Base-by-base conservation (phyloP, 1,140 invertebrate species). In the Drosophila rufa region DNA sequence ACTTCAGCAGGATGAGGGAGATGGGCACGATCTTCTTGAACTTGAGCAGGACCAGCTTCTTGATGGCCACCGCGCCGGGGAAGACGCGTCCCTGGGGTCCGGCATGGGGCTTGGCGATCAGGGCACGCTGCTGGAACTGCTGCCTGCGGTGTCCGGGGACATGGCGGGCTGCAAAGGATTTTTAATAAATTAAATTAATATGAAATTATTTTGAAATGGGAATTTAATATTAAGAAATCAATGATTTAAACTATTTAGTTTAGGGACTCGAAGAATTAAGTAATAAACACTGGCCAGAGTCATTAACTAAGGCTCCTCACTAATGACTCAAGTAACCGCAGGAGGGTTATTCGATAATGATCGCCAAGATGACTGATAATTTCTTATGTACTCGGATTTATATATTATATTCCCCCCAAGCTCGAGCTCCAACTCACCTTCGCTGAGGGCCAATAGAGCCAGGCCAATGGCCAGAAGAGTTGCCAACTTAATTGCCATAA, bases 21-120 rank as follows among this genome's bases (percentile, higher is more conserved):
- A 92, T 92, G 43, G 91, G 91, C 12, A 92, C 82, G 48, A 92
- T 92, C 47, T 92, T 92, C 65, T 92, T 92, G 80, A 92, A 92
- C 62, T 92, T 92, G 14, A 92, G 65, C 61, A 92, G 64, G 14
- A 92, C 91, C 77, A 92, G 73, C 70, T 92, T 92, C 74, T 92
- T 92, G 43, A 92, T 90, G 67, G 91, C 91, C 59, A 92, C 78
- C 0, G 91, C 91, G 3, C 91, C 91, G n/a, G 91, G 87, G 30
- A 92, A 91, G 43, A 92, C 80, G 33, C 91, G 91, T 0, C 70
- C 74, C 56, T 92, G 91, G 30, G 79, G 55, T 0, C 65, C 73
- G 8, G 8, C 56, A 48, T 90, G 84, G 3, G 84, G 84, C 59
- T 89, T 89, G n/a, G 58, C 46, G 0, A 90, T 55, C 7, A 89